A percentile compares a stretch with the other conserved stretches of the same genome.
Conservation (phyloP, 2,797 vertebrate species). For the Staurois parvus region DNA sequence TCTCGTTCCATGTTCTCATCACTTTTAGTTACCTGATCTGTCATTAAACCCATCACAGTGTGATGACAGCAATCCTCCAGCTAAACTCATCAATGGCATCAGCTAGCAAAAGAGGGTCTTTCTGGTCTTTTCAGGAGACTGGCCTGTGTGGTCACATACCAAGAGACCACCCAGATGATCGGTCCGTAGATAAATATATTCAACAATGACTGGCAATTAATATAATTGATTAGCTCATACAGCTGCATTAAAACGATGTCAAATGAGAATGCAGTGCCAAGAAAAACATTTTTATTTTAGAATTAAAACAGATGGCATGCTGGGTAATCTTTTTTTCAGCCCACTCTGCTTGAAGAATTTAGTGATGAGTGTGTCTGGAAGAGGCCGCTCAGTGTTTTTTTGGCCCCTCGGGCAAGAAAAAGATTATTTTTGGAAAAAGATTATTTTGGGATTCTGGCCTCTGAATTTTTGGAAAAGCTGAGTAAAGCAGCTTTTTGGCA, state of each 20-base stretch:
- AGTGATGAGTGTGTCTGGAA: not conserved
- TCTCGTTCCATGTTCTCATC: not conserved
- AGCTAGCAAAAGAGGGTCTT: not conserved
- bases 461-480: conserved; percentile 24
- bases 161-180: conserved; percentile 42
- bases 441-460: conserved; percentile 17
- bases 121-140: conserved; percentile 13
- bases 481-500: conserved; percentile 22
- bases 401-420: conserved; percentile 20
- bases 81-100: not conserved
- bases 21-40: conserved; percentile 5
- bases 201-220: conserved; percentile 21
- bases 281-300: conserved; percentile 35
- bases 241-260: not conserved
- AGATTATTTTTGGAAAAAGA: conserved; percentile 22
- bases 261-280: conserved; percentile 26
- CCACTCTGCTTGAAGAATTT: not conserved
- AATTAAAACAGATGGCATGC: not conserved
- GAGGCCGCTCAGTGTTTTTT: not conserved
- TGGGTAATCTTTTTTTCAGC: conserved; percentile 3
- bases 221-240: conserved; percentile 13
- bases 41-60: not conserved
- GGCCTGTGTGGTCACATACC: conserved; percentile 14
- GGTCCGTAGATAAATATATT: conserved; percentile 3
- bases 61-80: conserved; percentile 11